Conservation (phyloP, 2,888 invertebrate genomes). For the Callimorpha dominula region DNA sequence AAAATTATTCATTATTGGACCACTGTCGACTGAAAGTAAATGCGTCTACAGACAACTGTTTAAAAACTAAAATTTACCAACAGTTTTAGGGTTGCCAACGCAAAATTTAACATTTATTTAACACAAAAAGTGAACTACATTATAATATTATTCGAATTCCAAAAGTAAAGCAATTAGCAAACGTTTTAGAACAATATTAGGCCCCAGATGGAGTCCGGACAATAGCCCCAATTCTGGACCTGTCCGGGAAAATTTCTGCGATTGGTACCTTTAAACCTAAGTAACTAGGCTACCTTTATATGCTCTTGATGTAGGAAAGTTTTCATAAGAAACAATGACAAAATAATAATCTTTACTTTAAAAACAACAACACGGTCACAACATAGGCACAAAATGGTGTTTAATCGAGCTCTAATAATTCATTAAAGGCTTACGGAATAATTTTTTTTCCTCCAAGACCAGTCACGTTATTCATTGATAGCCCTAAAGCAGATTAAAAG, state of each 20-base stretch:
- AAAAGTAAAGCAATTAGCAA: background rate
- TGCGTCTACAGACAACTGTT: background rate
- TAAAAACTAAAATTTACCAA: background rate
- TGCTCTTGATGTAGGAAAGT: conserved; percentile 23
- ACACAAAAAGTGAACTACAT: background rate
- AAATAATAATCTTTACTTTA: too few relatives aligned
- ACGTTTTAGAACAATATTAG: background rate
- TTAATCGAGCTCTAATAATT: background rate
- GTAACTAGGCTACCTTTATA: conserved; percentile 20
- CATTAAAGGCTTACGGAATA: background rate
- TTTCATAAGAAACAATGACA: conserved; percentile 9
- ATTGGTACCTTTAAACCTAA: conserved; percentile 19
- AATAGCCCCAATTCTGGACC: conserved; percentile 5
- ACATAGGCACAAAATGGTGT: background rate
- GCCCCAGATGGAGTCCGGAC: background rate
- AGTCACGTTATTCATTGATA: background rate
- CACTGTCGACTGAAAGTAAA: conserved; percentile 13
- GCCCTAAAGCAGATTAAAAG: too few relatives aligned
- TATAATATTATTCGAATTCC: background rate
- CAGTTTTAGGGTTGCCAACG: conserved; percentile 18
- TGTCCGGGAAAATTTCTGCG: conserved; percentile 2
- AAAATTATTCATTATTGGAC: background rate
- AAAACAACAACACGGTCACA: too few relatives aligned
- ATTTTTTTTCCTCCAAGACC: background rate
- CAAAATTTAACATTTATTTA: background rate